Base-by-base conservation (phyloP, 2,113 vertebrate genomes). In the Probosciger aterrimus region DNA sequence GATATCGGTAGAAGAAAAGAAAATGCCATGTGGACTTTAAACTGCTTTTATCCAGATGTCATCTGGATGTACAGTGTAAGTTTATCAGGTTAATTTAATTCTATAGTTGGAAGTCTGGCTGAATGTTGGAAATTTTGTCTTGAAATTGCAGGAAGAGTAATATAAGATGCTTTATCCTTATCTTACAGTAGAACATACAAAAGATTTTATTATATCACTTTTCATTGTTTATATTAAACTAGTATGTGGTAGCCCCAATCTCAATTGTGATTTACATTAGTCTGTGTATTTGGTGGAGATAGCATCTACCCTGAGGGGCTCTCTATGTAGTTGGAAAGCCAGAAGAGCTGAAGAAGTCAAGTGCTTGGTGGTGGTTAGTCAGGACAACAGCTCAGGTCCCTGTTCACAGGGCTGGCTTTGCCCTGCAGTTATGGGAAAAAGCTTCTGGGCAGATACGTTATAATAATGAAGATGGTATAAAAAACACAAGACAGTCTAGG, bases 51-150 rank as follows among this genome's bases (percentile, higher is more conserved):
- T 83, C 59, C 46, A 53, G 41, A 20, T 70, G 43, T 82, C 63
- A 53, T 80, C 28, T 94, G 37, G 28, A 53, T 80, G 44, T 63
- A 39, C n/a, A 55, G 33, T 41, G 1, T 6, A 80, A 53, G 67
- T 90, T 88, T 63, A 90, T 93, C 71, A 44, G 84, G 79, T 92
- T 88, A 88, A 77, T 81, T 77, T 73, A 62, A 82, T 86, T 89
- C 22, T 73, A 0, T 73, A 33, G 69, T 65, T 81, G 27, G 41
- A 86, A 64, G 33, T 70, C 64, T 68, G 35, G 19, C 28, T 91
- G 59, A 69, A 53, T 27, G 28, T 31, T 92, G 46, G 37, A 69
- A 90, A 46, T 82, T 82, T n/a, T 88, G 46, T 75, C 69, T 73
- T 89, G 57, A 94, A 89, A 60, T 65, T 83, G 23, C 24, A 81